Conservation (phyloP, 2,888 invertebrate species). For the Villa cingulata region DNA sequence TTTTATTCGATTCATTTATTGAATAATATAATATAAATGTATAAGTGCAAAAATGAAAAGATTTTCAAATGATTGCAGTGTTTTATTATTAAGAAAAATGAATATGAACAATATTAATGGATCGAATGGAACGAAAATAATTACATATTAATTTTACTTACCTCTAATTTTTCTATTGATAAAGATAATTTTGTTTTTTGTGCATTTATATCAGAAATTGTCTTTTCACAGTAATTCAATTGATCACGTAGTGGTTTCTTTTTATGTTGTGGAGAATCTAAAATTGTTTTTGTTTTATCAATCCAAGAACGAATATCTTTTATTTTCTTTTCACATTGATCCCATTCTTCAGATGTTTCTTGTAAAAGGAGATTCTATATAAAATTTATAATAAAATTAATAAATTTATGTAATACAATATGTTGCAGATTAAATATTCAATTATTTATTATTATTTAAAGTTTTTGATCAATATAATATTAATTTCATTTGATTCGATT, state of each 20-base stretch:
- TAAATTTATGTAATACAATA: too few relatives aligned
- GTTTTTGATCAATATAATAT: too few relatives aligned
- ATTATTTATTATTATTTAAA: too few relatives aligned
- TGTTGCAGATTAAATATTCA: too few relatives aligned
- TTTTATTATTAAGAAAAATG: background rate
- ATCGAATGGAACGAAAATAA: too few relatives aligned
- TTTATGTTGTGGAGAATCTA: constrained; percentile 69
- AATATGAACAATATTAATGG: too few relatives aligned
- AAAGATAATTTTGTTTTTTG: constrained; percentile 81
- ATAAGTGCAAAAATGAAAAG: too few relatives aligned
- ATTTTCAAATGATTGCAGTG: too few relatives aligned
- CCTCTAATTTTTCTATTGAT: constrained; percentile 81
- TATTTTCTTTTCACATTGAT: constrained; percentile 87
- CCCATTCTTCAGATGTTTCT: constrained; percentile 91
- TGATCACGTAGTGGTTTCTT: constrained; percentile 82
- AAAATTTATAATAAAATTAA: too few relatives aligned
- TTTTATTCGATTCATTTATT: too few relatives aligned
- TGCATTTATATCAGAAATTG: constrained; percentile 71
- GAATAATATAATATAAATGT: too few relatives aligned
- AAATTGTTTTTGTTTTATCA: constrained; percentile 62
- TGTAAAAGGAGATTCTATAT: constrained; percentile 68
- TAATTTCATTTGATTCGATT: too few relatives aligned
- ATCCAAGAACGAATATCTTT: constrained; percentile 82
- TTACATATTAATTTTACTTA: constrained; percentile 37
- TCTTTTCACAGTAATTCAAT: constrained; percentile 71